These are phyloP conservation scores for Engystomops pustulosus DNA, from an alignment of 2,113 vertebrate species.

Conservation along the genomic window DNA sequence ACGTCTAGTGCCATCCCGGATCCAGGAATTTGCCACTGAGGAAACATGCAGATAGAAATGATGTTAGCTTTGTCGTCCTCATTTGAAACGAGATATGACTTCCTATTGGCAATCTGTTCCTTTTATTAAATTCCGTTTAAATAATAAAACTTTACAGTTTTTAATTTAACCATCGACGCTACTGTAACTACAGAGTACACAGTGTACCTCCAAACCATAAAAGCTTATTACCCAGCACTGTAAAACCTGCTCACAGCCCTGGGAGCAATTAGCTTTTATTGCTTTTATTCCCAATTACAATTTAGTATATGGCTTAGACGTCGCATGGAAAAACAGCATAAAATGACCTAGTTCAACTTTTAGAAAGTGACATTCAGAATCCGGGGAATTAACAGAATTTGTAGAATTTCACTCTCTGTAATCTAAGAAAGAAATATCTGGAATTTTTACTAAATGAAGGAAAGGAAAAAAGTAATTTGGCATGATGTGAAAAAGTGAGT, in stretches of 20 bases:
- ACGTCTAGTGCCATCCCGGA: conserved; percentile 64
- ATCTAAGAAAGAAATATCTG: too few species aligned
- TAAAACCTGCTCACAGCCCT: neutral
- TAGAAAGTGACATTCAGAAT: neutral
- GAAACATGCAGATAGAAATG: conserved; percentile 56
- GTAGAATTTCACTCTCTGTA: too few species aligned
- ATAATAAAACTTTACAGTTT: conserved; percentile 56
- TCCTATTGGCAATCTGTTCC: conserved; percentile 58
- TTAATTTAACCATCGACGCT: conserved; percentile 38
- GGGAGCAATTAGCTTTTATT: conserved; percentile 12
- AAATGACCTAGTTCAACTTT: neutral
- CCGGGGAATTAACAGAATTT: too few species aligned
- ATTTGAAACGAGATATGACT: conserved; percentile 53
- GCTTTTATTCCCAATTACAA: neutral
- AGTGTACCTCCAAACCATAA: conserved; percentile 39
- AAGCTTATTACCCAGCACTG: neutral
- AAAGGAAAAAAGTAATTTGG: too few species aligned
- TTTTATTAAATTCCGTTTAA: conserved; percentile 57
- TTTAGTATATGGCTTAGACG: neutral
- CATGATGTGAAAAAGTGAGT: too few species aligned
- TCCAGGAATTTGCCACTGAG: conserved; percentile 62
- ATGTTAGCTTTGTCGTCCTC: conserved; percentile 57
- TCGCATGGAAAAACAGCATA: too few species aligned
- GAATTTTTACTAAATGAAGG: too few species aligned
- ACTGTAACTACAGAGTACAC: conserved; percentile 49